phyloP scores from a whole-genome alignment of 2,113 vertebrate genomes.

The Elephantulus edwardii region DNA sequence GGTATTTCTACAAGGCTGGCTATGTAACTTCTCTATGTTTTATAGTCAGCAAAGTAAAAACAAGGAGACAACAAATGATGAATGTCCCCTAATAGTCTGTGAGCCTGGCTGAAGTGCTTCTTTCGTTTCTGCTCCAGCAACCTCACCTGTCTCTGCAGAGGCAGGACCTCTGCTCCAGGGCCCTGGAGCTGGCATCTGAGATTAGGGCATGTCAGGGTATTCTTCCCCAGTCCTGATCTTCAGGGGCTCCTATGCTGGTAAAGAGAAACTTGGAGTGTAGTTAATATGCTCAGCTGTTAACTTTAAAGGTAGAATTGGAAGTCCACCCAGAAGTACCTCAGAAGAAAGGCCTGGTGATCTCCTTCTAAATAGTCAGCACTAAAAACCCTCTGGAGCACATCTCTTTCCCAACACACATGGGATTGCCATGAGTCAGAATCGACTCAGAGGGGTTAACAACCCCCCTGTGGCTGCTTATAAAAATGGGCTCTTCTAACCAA shows the following conservation, averaged over 20 bases:
- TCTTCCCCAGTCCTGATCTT: rapidly evolving
- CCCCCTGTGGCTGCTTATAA: background rate
- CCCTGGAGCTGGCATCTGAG: background rate
- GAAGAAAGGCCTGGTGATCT: background rate
- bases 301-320: background rate
- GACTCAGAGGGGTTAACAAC: background rate
- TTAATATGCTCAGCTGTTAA: background rate
- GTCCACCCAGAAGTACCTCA: background rate
- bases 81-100: background rate
- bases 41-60: background rate
- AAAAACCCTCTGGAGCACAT: background rate
- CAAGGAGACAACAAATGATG: rapidly evolving
- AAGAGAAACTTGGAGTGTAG: background rate
- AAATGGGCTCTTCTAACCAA: background rate
- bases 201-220: no score
- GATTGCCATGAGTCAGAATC: background rate
- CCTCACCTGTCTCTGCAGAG: background rate
- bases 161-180: background rate
- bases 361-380: background rate
- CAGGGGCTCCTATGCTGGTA: no score
- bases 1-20: background rate
- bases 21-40: background rate
- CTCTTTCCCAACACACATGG: background rate
- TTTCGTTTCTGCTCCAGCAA: background rate
- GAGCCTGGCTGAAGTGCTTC: rapidly evolving